Evolutionary conservation across 2,797 vertebrate genomes (phyloP), one percentile per base, ranked within the genome.

Genomic region (Peromyscus attwateri): DNA sequence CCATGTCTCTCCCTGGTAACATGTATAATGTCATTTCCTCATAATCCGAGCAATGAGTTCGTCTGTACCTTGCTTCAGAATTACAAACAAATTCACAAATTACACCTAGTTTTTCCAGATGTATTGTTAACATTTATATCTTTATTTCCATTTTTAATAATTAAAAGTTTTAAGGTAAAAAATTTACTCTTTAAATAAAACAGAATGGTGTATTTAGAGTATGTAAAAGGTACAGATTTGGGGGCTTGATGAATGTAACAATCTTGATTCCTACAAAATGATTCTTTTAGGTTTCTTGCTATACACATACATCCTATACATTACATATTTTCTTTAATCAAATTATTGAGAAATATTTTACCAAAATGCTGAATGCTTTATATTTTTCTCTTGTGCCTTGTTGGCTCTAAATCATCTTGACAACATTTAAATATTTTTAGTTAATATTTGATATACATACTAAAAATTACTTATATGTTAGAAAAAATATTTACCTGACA

Each of bases 101-200:
- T 90, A 79, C 43, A 73, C 0, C 60, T 92, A 75, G 1, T 85
- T 71, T 43, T n/a, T 87, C 49, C 13, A 29, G 25, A 16, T 62
- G 27, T 92, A 43, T 89, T 94, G 52, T 81, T 60, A 12, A 75
- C 46, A 75, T 87, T 76, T 87, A 68, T 55, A 64, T 34, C 23
- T 77, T 79, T 62, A 52, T 83, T 92, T 12, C 0, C 49, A 31
- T 55, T 93, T 94, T 92, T 89, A 84, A 88, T 84, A 34, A 68
- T 3, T n/a, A 60, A 70, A 68, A 70, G 90, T 16, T 57, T 77
- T 75, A 60, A 77, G 52, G 13, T 73, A 1, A 64, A 96, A 60
- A 5, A 68, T 82, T 64, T 19, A 68, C 21, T 76, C 19, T 43
- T 92, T 66, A 10, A 93, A 12, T 73, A 95, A 81, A 34, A 62